Evolutionary conservation across 2,888 invertebrate species (phyloP).

Genomic region (Zygogramma bicolorata): DNA sequence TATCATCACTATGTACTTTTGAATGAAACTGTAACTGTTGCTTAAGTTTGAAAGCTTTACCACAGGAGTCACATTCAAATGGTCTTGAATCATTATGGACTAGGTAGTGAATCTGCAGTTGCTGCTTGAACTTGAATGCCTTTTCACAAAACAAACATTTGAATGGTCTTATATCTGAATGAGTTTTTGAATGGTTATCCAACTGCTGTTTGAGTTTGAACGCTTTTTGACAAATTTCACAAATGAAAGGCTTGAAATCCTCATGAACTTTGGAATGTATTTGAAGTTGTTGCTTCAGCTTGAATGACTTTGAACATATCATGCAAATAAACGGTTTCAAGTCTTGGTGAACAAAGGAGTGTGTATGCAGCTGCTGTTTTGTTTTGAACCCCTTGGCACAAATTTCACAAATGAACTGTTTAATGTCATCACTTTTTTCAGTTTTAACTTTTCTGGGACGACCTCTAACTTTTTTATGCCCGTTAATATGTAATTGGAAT

Average conservation of each 20-base stretch:
- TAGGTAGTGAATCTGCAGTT: constrained; percentile 49
- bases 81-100: constrained; percentile 48
- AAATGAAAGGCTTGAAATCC: constrained; percentile 45
- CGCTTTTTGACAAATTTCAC: constrained; percentile 48
- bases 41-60: constrained; percentile 47
- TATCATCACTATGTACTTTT: constrained; percentile 45
- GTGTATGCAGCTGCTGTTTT: constrained; percentile 48
- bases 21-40: constrained; percentile 34
- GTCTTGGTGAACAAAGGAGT: constrained; percentile 43
- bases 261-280: constrained; percentile 48
- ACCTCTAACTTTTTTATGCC: constrained; percentile 22
- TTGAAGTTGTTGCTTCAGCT: constrained; percentile 50
- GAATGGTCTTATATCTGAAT: constrained; percentile 47
- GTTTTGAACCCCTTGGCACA: constrained; percentile 49
- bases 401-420: constrained; percentile 38
- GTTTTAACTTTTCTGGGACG: constrained; percentile 21
- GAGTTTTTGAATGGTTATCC: constrained; percentile 45
- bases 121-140: constrained; percentile 50
- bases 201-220: constrained; percentile 54
- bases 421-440: constrained; percentile 19
- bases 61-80: constrained; percentile 48
- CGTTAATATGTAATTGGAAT: constrained; percentile 9
- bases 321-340: constrained; percentile 45
- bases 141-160: constrained; percentile 48
- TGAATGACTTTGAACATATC: constrained; percentile 48